These are phyloP conservation scores for Elysia chlorotica DNA, from an alignment of 1,140 invertebrate genomes.

Conservation along the genomic window DNA sequence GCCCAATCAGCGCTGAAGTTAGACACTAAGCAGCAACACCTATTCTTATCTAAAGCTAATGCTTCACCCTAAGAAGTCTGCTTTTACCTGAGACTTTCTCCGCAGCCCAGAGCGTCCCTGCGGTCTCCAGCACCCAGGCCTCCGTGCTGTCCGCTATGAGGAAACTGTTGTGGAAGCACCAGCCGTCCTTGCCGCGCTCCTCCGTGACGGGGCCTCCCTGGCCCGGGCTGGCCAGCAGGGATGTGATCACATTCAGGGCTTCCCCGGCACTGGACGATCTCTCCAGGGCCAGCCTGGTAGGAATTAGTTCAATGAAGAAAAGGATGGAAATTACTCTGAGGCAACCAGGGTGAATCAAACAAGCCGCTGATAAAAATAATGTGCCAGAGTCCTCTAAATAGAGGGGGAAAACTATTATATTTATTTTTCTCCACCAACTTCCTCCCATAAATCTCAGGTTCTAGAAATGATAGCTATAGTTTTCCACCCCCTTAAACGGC, in stretches of 20 bases:
- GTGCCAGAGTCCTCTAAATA: too few relatives aligned
- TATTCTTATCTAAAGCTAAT: too few relatives aligned
- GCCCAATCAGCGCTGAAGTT: background rate
- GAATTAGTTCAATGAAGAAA: too few relatives aligned
- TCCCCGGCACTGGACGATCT: conserved; percentile 68
- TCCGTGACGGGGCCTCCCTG: conserved; percentile 73
- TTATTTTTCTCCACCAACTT: too few relatives aligned
- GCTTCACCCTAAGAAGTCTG: too few relatives aligned
- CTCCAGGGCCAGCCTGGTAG: conserved; percentile 70
- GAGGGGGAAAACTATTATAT: too few relatives aligned
- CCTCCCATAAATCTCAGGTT: too few relatives aligned
- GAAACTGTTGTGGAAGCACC: conserved; percentile 50
- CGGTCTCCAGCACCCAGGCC: conserved; percentile 57
- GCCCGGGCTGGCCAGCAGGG: conserved; percentile 71
- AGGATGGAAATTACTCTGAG: too few relatives aligned
- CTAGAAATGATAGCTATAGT: too few relatives aligned
- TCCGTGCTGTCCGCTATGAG: conserved; percentile 46
- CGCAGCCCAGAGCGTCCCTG: conserved; percentile 72
- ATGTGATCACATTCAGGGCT: conserved; percentile 71
- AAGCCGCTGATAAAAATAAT: too few relatives aligned
- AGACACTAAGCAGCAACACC: background rate
- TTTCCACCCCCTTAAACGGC: too few relatives aligned
- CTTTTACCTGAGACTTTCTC: conserved; percentile 71
- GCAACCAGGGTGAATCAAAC: too few relatives aligned
- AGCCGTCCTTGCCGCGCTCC: conserved; percentile 40